Conservation (phyloP, 30 jellyfish, hydroid and myxozoan genomes). For the Rhopilema esculentum region DNA sequence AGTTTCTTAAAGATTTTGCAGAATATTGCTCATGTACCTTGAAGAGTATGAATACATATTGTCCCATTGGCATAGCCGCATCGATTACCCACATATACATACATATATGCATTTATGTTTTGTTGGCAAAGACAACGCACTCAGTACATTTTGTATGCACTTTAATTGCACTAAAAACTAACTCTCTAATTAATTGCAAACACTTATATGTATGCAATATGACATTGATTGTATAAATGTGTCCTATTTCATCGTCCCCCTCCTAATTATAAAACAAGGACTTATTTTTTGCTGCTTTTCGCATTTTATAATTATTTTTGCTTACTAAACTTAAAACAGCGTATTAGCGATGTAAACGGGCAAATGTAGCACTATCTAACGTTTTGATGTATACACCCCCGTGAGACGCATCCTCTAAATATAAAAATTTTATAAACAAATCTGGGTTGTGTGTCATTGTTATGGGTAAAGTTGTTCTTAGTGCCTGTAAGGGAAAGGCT, state of each 20-base stretch:
- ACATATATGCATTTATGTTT: too few relatives aligned
- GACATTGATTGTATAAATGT: background rate
- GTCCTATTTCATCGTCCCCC: background rate
- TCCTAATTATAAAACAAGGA: background rate
- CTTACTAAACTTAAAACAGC: background rate
- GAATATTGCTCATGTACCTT: too few relatives aligned
- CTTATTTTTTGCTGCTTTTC: background rate
- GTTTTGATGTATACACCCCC: conserved; percentile 1
- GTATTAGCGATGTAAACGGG: conserved; percentile 1
- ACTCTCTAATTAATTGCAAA: background rate
- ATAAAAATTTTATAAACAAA: too few relatives aligned
- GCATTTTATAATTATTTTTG: background rate
- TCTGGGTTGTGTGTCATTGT: too few relatives aligned
- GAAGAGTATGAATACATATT: too few relatives aligned
- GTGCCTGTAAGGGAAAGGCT: too few relatives aligned
- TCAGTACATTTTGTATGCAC: background rate
- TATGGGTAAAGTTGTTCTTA: too few relatives aligned
- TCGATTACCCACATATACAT: too few relatives aligned
- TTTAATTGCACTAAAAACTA: background rate
- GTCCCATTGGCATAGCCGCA: too few relatives aligned
- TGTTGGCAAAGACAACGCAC: background rate
- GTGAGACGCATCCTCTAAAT: conserved; percentile 21
- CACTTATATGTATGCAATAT: background rate
- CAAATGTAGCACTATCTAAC: background rate
- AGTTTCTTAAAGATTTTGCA: too few relatives aligned